These are phyloP conservation scores for Nebria brevicollis DNA, from an alignment of 2,888 invertebrate species.

Conservation along the genomic window DNA sequence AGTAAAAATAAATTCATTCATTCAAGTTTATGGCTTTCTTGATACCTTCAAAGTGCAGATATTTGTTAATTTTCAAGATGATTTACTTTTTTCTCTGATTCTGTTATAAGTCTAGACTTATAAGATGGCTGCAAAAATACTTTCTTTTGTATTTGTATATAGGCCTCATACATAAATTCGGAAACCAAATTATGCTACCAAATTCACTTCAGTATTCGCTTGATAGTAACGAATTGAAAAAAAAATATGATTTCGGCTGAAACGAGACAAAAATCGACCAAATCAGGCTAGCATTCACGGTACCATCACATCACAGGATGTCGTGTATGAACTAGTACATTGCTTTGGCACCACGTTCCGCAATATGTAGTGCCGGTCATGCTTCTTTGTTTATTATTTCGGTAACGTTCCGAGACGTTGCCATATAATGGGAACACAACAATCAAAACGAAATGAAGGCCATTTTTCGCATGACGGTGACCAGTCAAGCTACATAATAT, in stretches of 20 bases:
- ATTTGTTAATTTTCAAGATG: too few species aligned
- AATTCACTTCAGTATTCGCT: too few species aligned
- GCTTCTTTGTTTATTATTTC: not conserved
- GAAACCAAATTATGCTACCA: too few species aligned
- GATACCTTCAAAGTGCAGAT: too few species aligned
- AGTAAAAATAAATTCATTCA: too few species aligned
- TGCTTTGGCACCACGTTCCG: not conserved
- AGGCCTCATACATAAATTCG: too few species aligned
- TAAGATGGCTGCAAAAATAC: too few species aligned
- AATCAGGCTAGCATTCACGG: not conserved
- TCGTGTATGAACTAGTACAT: not conserved
- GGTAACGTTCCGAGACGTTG: not conserved
- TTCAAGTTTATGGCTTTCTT: too few species aligned
- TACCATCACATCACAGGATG: not conserved
- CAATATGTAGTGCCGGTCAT: not conserved
- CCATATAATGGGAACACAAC: not conserved
- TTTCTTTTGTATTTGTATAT: too few species aligned
- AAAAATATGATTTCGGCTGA: not conserved
- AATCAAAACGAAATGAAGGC: not conserved
- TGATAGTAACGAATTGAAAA: too few species aligned
- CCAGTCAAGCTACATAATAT: not conserved
- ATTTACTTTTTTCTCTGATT: too few species aligned
- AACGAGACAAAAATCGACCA: not conserved
- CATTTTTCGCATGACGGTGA: not conserved
- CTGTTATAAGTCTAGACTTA: too few species aligned